phyloP scores from a whole-genome alignment of 2,113 vertebrate genomes.

The Myxocyprinus asiaticus region DNA sequence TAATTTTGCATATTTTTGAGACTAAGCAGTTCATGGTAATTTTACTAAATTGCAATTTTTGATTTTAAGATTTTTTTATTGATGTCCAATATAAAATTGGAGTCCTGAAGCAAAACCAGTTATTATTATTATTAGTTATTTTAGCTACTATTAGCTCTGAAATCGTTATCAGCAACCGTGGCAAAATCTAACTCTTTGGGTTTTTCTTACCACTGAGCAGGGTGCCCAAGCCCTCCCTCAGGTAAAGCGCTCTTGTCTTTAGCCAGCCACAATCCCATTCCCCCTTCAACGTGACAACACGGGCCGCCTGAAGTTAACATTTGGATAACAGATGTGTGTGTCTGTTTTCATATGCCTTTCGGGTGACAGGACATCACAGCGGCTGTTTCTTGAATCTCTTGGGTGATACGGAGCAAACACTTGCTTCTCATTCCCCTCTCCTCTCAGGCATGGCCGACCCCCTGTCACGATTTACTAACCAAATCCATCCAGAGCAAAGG shows the following conservation, averaged over 20 bases:
- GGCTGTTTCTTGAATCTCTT: constrained; percentile 65
- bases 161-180: no score
- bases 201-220: no score
- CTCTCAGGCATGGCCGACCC: constrained; percentile 77
- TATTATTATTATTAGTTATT: no score
- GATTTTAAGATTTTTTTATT: no score
- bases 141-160: no score
- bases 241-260: constrained; percentile 6
- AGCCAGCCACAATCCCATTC: background rate
- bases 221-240: background rate
- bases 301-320: constrained; percentile 76
- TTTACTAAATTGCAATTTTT: no score
- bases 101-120: no score
- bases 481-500: constrained; percentile 68
- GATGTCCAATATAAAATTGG: no score
- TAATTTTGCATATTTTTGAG: no score
- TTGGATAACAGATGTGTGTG: constrained; percentile 78
- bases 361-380: constrained; percentile 69
- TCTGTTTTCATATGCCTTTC: constrained; percentile 70
- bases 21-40: no score
- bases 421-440: constrained; percentile 76
- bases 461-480: constrained; percentile 79
- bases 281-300: constrained; percentile 69
- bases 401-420: constrained; percentile 69
- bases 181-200: no score